phyloP scores from a whole-genome alignment of 2,113 vertebrate species.

The Romanogobio albipinnatus region DNA sequence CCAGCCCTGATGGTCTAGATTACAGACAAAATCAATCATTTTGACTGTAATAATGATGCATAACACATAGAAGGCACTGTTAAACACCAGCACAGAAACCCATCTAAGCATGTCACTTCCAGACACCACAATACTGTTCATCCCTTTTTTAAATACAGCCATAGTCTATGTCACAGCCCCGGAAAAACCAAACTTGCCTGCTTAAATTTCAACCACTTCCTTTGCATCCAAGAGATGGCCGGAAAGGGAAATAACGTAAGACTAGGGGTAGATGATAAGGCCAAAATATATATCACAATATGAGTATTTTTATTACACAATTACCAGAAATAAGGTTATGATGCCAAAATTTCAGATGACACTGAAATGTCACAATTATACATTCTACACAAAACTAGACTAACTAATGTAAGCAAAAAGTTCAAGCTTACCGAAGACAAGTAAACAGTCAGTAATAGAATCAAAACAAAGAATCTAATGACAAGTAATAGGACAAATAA shows the following conservation, averaged over 20 bases:
- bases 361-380: background rate
- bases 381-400: background rate
- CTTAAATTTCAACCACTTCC: background rate
- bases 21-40: background rate
- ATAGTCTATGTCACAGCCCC: background rate
- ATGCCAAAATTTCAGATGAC: background rate
- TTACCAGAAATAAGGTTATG: background rate
- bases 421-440: background rate
- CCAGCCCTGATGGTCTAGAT: slow-evolving; percentile 14
- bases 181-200: background rate
- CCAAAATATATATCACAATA: background rate
- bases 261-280: background rate
- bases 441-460: background rate
- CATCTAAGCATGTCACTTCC: background rate
- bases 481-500: background rate
- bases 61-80: background rate
- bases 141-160: background rate
- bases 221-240: background rate
- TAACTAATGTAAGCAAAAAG: background rate
- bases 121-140: background rate
- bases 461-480: background rate
- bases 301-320: background rate
- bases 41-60: background rate
- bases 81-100: background rate
- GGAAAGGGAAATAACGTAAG: background rate